These are phyloP conservation scores for Crotophaga sulcirostris DNA, from an alignment of 2,113 vertebrate species.

Conservation along the genomic window DNA sequence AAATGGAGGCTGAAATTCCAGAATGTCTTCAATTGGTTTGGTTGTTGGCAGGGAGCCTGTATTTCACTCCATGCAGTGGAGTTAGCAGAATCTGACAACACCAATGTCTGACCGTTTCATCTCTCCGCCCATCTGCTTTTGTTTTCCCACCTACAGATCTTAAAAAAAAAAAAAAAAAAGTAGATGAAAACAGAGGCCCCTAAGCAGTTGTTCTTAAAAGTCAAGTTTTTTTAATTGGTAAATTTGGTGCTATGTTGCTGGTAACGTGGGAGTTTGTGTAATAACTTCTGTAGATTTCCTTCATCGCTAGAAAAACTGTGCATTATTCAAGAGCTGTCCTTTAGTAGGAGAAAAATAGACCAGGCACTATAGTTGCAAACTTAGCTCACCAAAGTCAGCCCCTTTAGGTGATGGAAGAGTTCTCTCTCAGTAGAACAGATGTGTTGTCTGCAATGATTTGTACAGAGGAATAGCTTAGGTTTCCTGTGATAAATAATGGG, in stretches of 20 bases:
- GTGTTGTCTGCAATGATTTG: background rate
- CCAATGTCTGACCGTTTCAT: background rate
- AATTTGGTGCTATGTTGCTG: background rate
- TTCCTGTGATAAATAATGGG: background rate
- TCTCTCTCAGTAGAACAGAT: background rate
- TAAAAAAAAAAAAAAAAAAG: too few species aligned
- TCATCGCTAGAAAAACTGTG: background rate
- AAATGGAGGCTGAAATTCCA: conserved; percentile 71
- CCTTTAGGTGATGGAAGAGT: background rate
- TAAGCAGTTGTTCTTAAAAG: background rate
- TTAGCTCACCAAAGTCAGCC: background rate
- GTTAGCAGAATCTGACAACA: conserved; percentile 36
- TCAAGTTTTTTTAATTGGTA: background rate
- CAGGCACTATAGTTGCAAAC: background rate
- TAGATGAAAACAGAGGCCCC: background rate
- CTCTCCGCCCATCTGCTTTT: conserved; percentile 31
- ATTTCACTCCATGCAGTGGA: conserved; percentile 34
- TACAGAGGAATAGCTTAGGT: background rate
- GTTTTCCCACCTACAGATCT: conserved; percentile 18
- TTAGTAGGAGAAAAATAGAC: background rate
- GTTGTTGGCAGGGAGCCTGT: conserved; percentile 55
- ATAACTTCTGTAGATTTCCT: background rate
- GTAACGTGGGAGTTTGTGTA: conserved; percentile 37
- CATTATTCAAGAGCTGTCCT: background rate
- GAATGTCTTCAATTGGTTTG: conserved; percentile 62